Conservation (phyloP, 2,888 invertebrate genomes). For the Lasioglossum marginatum region DNA sequence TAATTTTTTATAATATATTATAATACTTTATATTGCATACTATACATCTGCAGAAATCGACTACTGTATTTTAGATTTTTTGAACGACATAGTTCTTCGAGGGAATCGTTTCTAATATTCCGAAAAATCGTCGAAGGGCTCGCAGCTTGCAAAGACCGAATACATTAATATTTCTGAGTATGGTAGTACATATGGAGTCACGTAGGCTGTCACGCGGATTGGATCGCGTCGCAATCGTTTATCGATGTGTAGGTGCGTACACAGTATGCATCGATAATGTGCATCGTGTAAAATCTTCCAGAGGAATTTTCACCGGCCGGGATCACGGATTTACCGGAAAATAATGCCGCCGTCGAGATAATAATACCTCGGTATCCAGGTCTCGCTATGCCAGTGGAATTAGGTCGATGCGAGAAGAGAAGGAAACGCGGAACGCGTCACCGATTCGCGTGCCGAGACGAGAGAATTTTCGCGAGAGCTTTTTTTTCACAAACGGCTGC, state of each 20-base stretch:
- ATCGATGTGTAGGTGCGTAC: not conserved
- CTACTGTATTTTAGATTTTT: too few species aligned
- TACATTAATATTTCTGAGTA: not conserved
- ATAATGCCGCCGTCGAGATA: conserved; percentile 34
- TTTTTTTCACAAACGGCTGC: not conserved
- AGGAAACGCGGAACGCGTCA: conserved; percentile 31
- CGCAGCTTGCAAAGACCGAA: too few species aligned
- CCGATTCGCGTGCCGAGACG: not conserved
- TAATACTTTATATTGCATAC: too few species aligned
- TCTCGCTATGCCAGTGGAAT: conserved; percentile 41
- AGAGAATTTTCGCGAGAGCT: not conserved
- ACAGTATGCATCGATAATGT: not conserved
- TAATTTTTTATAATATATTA: too few species aligned
- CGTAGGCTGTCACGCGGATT: not conserved
- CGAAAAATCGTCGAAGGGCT: too few species aligned
- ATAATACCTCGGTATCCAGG: conserved; percentile 50
- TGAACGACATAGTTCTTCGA: too few species aligned
- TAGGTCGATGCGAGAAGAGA: conserved; percentile 47
- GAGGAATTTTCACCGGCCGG: conserved; percentile 2
- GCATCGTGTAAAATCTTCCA: not conserved
- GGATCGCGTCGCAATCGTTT: not conserved
- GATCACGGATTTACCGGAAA: conserved; percentile 16
- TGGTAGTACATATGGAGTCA: not conserved
- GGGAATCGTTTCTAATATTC: too few species aligned
- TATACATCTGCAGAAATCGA: too few species aligned